phyloP scores from a whole-genome alignment of 2,888 invertebrate species.

The Ophion ventricosus region DNA sequence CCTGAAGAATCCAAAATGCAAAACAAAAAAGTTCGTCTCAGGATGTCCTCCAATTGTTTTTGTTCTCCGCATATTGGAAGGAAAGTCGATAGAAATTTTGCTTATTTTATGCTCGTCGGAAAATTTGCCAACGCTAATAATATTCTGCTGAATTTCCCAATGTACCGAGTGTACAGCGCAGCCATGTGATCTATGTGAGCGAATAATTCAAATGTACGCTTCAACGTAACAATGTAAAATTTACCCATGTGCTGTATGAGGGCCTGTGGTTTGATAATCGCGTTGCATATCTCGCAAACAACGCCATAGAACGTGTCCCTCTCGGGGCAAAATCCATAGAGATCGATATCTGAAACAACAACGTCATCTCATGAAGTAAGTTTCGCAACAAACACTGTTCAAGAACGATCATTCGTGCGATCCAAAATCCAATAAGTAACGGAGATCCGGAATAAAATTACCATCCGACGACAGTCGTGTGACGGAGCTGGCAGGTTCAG shows the following conservation, averaged over 20 bases:
- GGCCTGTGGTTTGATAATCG: conserved; percentile 91
- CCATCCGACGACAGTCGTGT: conserved; percentile 81
- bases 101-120: background rate
- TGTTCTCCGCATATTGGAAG: background rate
- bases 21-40: too few species aligned
- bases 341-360: conserved; percentile 86
- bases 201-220: background rate
- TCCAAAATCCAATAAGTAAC: background rate
- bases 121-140: background rate
- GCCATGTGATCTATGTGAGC: background rate
- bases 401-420: background rate
- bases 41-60: background rate
- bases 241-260: conserved; percentile 88
- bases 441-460: conserved; percentile 66
- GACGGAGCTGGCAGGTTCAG: conserved; percentile 79
- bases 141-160: background rate
- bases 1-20: too few species aligned
- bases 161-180: background rate
- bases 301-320: conserved; percentile 90
- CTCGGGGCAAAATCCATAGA: conserved; percentile 91
- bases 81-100: background rate
- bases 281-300: conserved; percentile 91
- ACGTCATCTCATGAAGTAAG: background rate
- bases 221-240: background rate
- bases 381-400: background rate